Percentiles rank a stretch among this genome's conserved stretches.
phyloP scores from a whole-genome alignment of 2,888 invertebrate genomes.

The Desoria tigrina region DNA sequence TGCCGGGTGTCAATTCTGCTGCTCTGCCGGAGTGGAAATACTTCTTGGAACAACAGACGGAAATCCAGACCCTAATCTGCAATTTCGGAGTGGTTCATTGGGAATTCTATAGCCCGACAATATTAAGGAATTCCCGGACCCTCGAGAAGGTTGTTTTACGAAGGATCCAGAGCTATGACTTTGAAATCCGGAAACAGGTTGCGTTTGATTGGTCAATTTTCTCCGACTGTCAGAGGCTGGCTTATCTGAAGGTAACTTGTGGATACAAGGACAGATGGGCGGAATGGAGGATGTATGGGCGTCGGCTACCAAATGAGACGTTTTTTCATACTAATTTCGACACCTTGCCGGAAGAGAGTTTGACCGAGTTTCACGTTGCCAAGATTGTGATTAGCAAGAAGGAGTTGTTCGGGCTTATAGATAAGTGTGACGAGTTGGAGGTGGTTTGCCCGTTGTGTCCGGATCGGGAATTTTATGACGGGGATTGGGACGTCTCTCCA shows the following conservation, averaged over 20 bases:
- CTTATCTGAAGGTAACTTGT: conserved; percentile 31
- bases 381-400: conserved; percentile 27
- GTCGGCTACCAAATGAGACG: neutral
- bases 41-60: conserved; percentile 34
- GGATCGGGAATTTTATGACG: conserved; percentile 40
- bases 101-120: conserved; percentile 28
- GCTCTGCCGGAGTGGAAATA: conserved; percentile 38
- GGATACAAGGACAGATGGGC: conserved; percentile 13
- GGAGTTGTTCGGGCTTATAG: conserved; percentile 17
- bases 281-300: neutral
- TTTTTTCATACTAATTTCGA: conserved; percentile 6
- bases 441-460: conserved; percentile 26
- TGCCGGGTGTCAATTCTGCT: conserved; percentile 33
- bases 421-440: conserved; percentile 6
- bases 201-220: conserved; percentile 37
- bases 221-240: conserved; percentile 21
- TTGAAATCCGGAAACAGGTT: neutral
- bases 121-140: conserved; percentile 26
- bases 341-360: neutral
- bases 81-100: conserved; percentile 42
- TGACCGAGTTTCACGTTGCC: conserved; percentile 32
- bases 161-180: conserved; percentile 31
- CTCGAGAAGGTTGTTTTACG: conserved; percentile 30
- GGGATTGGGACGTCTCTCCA: neutral
- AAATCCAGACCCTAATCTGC: conserved; percentile 27